Base-by-base conservation (phyloP, 2,888 invertebrate species). In the Parapristionchus giblindavisi region DNA sequence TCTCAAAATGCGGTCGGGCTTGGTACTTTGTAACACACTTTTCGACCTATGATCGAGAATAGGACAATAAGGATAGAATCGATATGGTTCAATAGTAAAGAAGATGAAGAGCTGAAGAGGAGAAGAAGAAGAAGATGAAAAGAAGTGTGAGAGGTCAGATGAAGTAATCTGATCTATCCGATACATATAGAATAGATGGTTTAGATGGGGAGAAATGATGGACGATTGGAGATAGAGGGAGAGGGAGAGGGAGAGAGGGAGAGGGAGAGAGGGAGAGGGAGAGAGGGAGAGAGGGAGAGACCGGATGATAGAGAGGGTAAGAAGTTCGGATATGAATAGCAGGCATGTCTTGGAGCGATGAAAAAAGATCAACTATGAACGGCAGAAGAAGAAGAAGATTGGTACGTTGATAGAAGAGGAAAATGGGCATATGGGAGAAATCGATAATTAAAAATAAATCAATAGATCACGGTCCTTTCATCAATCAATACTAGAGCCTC, bases 271-370 rank as follows among this genome's bases (percentile, higher is more conserved):
- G 66, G 66, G 48, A 43, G 36, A 48, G 11, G 43, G 34, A 40
- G 63, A 63, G 63, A 27, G 63, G 63, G 29, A 40, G 48, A 48
- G 48, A n/a, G 36, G 61, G 40, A 61, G 61, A 61, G 40, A 61
- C 61, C 24, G 40, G n/a, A 60, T 60, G 61, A 27, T 38, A 21
- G 61, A 61, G 40, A 38, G 27, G 40, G 61, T 40, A 61, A 40
- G 61, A 61, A 61, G 61, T 61, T 61, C 40, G 61, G 38, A 40
- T 40, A 61, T 24, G 14, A 14, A 61, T 38, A 61, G 61, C n/a
- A n/a, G n/a, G n/a, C n/a, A n/a, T n/a, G n/a, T n/a, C n/a, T n/a
- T n/a, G n/a, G n/a, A 61, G 27, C 3, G 61, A 61, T 8, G 40
- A 61, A 40, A 61, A 27, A 61, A 21, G 0, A 40, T n/a, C 24